phyloP scores from a whole-genome alignment of 2,113 vertebrate genomes.

The Pseudopodoces humilis region DNA sequence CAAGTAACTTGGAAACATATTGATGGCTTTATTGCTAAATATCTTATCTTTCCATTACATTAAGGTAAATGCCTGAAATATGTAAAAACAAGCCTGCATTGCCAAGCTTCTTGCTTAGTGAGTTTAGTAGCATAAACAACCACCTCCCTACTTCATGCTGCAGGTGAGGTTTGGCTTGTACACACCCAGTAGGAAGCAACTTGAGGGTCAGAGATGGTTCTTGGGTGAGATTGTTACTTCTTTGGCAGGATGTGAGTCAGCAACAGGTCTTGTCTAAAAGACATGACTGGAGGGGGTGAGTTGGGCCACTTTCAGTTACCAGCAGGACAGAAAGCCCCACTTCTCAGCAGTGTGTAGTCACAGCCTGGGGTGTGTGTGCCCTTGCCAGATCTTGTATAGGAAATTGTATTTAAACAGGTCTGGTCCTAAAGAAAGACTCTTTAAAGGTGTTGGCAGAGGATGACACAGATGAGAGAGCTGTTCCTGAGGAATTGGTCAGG shows the following conservation, averaged over 20 bases:
- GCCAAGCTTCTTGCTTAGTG: background rate
- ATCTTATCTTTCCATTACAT: background rate
- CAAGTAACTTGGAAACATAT: background rate
- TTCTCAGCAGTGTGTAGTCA: background rate
- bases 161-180: background rate
- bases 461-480: background rate
- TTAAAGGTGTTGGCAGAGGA: background rate
- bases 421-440: background rate
- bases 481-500: background rate
- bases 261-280: background rate
- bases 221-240: background rate
- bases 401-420: background rate
- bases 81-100: background rate
- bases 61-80: background rate
- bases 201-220: background rate
- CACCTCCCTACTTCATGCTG: background rate
- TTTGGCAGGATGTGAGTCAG: constrained; percentile 24
- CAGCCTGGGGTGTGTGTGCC: fast-evolving
- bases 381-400: background rate
- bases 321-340: background rate
- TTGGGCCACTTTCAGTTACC: background rate
- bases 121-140: background rate
- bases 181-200: background rate
- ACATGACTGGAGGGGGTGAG: background rate
- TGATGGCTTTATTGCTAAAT: background rate